Evolutionary conservation across 2,797 vertebrate genomes (phyloP).

Genomic region (Lithobates pipiens): DNA sequence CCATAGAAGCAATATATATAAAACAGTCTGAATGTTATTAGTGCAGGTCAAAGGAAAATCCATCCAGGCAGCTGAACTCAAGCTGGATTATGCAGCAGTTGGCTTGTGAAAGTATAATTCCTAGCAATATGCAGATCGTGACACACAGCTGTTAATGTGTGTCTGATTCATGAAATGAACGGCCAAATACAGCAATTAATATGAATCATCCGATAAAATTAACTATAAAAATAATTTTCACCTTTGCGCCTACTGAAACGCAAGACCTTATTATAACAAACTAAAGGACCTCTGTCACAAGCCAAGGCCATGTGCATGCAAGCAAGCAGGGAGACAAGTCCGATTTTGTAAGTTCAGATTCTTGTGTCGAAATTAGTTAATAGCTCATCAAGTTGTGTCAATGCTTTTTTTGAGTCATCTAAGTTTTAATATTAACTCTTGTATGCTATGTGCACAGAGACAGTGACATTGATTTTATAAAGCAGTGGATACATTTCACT

Average conservation of each 20-base stretch:
- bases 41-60: slow-evolving; percentile 1
- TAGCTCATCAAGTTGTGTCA: slow-evolving; percentile 1
- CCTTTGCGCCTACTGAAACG: slow-evolving; percentile 30
- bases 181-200: slow-evolving; percentile 40
- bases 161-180: slow-evolving; percentile 32
- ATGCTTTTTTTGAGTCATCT: neutral
- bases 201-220: slow-evolving; percentile 54
- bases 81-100: neutral
- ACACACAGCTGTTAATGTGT: slow-evolving; percentile 33
- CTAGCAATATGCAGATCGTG: slow-evolving; percentile 29
- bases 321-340: neutral
- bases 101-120: slow-evolving; percentile 20
- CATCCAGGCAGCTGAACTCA: slow-evolving; percentile 2
- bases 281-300: neutral
- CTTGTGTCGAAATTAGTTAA: neutral
- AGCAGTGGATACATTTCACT: too few relatives aligned
- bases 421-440: neutral
- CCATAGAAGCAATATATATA: neutral
- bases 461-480: too few relatives aligned
- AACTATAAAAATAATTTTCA: slow-evolving; percentile 35
- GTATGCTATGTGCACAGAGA: neutral
- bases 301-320: neutral
- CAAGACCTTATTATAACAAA: neutral
- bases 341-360: slow-evolving; percentile 5
- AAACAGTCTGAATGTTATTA: slow-evolving; percentile 8